Evolutionary conservation across 2,888 invertebrate genomes (phyloP).

Genomic region (Pristionchus exspectatus): DNA sequence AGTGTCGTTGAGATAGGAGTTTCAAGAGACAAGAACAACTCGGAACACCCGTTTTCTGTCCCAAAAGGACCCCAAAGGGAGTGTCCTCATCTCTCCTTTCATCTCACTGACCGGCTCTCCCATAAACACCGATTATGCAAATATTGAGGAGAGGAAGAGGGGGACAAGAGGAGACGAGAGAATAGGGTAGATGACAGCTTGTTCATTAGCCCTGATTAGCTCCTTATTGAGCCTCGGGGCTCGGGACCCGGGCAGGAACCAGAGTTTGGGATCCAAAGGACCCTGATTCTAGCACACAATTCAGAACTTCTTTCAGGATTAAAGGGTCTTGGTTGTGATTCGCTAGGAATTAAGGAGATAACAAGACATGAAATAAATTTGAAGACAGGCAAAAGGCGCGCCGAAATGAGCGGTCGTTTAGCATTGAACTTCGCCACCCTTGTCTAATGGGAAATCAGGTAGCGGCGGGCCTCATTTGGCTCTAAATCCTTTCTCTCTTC

Average conservation of each 20-base stretch:
- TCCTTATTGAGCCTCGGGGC: slow-evolving; percentile 29
- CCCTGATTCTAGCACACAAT: no score
- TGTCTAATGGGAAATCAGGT: slow-evolving; percentile 21
- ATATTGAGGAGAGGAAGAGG: neutral
- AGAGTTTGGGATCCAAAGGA: neutral
- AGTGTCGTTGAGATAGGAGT: no score
- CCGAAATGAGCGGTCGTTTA: neutral
- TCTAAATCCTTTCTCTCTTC: neutral
- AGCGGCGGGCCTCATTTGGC: neutral
- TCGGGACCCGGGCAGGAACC: neutral
- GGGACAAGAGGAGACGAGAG: slow-evolving; percentile 6
- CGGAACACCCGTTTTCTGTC: neutral
- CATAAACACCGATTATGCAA: slow-evolving; percentile 47
- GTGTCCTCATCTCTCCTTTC: slow-evolving; percentile 5
- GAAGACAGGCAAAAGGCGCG: neutral
- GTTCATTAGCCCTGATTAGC: slow-evolving; percentile 48
- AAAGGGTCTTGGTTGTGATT: neutral
- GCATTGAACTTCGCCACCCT: neutral
- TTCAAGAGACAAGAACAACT: neutral
- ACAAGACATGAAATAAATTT: neutral
- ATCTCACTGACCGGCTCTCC: neutral
- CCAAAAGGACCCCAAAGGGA: slow-evolving; percentile 9
- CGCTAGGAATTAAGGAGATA: neutral
- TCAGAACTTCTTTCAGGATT: no score
- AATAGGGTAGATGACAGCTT: slow-evolving; percentile 40